phyloP scores from a whole-genome alignment of 1,140 invertebrate species.

The Drosophila cardini region DNA sequence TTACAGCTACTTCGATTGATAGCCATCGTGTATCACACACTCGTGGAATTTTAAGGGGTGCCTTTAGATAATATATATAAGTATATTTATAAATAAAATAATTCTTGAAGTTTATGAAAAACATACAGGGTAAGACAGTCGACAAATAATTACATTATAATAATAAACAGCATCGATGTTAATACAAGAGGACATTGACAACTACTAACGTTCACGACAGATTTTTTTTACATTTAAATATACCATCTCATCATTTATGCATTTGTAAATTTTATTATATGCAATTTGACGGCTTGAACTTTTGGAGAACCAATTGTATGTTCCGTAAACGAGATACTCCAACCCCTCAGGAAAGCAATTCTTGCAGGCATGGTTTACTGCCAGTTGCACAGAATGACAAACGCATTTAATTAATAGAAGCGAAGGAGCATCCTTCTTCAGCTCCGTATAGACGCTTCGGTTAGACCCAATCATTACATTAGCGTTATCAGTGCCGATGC shows the following conservation, averaged over 20 bases:
- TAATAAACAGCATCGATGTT: neutral
- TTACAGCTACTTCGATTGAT: constrained; percentile 18
- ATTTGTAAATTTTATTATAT: neutral
- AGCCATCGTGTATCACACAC: constrained; percentile 17
- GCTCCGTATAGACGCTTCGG: neutral
- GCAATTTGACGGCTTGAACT: neutral
- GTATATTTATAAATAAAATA: too few relatives aligned
- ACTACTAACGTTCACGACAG: neutral
- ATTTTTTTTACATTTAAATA: neutral
- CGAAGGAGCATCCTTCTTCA: neutral
- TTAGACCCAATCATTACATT: neutral
- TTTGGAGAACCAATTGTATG: constrained; percentile 5
- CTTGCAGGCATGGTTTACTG: neutral
- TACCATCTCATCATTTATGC: constrained; percentile 2
- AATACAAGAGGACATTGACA: neutral
- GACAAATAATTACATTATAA: neutral
- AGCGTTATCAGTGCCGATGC: constrained; percentile 2
- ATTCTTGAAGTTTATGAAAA: neutral
- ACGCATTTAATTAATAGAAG: neutral
- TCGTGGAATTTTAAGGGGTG: neutral
- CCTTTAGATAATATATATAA: neutral
- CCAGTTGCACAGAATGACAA: neutral
- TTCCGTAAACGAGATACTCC: neutral
- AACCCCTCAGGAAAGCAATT: neutral
- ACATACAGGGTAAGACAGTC: neutral